Percentiles rank a stretch among this genome's conserved stretches.
phyloP scores from a whole-genome alignment of 2,888 invertebrate genomes.

The Balanococcus diminutus region DNA sequence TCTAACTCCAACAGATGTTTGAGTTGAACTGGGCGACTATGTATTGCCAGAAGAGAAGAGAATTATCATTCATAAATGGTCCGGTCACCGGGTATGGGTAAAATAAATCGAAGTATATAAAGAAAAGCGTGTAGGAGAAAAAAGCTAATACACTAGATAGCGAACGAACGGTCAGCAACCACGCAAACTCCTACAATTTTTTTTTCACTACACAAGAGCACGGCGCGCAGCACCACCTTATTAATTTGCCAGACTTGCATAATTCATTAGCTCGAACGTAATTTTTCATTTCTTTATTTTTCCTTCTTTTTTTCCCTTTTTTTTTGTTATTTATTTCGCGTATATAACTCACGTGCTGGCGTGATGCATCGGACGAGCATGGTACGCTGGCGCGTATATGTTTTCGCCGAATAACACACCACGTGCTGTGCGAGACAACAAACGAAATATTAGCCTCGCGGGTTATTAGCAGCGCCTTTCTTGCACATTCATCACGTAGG shows the following conservation, averaged over 20 bases:
- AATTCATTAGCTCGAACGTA: slow-evolving; percentile 19
- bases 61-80: slow-evolving; percentile 25
- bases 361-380: neutral
- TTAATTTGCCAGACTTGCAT: slow-evolving; percentile 31
- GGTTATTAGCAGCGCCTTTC: slow-evolving; percentile 28
- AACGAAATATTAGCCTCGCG: slow-evolving; percentile 32
- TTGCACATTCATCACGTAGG: slow-evolving; percentile 27
- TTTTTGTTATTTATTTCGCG: neutral
- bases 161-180: neutral
- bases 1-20: slow-evolving; percentile 4
- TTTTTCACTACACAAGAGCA: neutral
- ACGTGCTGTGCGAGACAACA: slow-evolving; percentile 25
- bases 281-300: slow-evolving; percentile 12
- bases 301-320: neutral
- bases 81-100: neutral
- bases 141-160: neutral
- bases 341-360: slow-evolving; percentile 22
- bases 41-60: slow-evolving; percentile 10
- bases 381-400: neutral
- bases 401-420: slow-evolving; percentile 18
- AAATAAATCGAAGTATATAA: neutral
- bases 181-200: slow-evolving; percentile 19
- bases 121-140: slow-evolving; percentile 27
- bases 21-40: neutral
- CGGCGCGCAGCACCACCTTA: neutral